Evolutionary conservation across 2,113 vertebrate genomes (phyloP).

Genomic region (Archocentrus centrarchus): DNA sequence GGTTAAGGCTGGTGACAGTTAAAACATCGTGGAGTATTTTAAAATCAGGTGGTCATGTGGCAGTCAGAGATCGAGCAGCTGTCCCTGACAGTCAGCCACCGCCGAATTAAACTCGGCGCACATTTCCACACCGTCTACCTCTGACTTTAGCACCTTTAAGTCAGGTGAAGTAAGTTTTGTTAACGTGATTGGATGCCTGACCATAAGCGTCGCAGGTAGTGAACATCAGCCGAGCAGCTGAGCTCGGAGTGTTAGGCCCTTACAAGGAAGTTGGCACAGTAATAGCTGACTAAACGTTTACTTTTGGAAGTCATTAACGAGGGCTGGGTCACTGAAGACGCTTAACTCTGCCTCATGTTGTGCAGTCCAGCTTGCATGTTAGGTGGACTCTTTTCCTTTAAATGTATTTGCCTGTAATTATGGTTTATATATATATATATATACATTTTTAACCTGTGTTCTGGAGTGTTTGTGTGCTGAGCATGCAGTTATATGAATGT

Average conservation of each 20-base stretch:
- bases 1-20: background rate
- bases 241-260: background rate
- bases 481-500: background rate
- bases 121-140: background rate
- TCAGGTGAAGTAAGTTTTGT: background rate
- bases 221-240: background rate
- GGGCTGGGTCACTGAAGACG: background rate
- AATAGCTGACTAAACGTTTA: background rate
- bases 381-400: background rate
- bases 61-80: constrained; percentile 26
- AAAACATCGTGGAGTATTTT: background rate
- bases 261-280: constrained; percentile 1
- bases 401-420: background rate
- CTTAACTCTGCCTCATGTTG: background rate
- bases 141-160: no score
- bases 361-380: background rate
- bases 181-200: background rate
- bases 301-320: background rate
- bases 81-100: constrained; percentile 15
- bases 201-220: background rate
- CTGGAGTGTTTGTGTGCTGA: background rate
- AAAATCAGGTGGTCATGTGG: background rate
- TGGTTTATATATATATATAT: background rate
- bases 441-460: background rate
- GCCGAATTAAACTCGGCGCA: background rate